Percentiles rank a stretch among this genome's conserved stretches.
phyloP scores from a whole-genome alignment of 2,113 vertebrate genomes.

The Rallus limicola region DNA sequence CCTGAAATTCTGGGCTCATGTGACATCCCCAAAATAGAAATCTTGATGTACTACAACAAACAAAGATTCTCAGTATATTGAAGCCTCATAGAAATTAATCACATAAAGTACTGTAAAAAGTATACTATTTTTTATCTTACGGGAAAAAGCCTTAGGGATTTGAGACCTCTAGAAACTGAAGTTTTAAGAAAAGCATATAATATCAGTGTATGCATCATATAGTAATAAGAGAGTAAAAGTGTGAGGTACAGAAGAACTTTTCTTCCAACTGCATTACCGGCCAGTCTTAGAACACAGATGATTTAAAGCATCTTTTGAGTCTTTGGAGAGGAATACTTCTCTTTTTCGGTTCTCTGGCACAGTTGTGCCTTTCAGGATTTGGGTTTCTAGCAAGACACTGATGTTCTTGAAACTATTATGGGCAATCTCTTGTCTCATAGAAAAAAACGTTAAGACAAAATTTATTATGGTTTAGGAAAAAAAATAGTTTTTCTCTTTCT shows the following conservation, averaged over 20 bases:
- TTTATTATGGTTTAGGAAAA: not conserved
- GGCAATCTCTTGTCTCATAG: not conserved
- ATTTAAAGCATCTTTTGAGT: not conserved
- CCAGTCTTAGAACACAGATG: not conserved
- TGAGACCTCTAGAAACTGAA: not conserved
- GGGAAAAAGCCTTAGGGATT: not conserved
- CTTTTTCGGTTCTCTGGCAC: not conserved
- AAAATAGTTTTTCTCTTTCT: not conserved
- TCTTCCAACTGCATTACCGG: not conserved
- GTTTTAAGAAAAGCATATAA: not conserved
- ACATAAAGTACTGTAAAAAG: too few relatives aligned
- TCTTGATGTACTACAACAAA: not conserved
- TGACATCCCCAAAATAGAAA: not conserved
- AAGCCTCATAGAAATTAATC: not conserved
- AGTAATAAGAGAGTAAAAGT: not conserved
- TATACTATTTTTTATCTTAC: not conserved
- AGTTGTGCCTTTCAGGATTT: not conserved
- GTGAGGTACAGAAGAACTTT: not conserved
- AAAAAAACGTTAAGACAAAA: not conserved
- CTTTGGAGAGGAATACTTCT: not conserved
- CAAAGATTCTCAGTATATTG: not conserved
- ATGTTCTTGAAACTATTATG: not conserved
- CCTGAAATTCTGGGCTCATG: not conserved
- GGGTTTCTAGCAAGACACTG: not conserved
- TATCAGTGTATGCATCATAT: not conserved